phyloP scores from a whole-genome alignment of 2,113 vertebrate species.

The Mesoclemmys tuberculata region DNA sequence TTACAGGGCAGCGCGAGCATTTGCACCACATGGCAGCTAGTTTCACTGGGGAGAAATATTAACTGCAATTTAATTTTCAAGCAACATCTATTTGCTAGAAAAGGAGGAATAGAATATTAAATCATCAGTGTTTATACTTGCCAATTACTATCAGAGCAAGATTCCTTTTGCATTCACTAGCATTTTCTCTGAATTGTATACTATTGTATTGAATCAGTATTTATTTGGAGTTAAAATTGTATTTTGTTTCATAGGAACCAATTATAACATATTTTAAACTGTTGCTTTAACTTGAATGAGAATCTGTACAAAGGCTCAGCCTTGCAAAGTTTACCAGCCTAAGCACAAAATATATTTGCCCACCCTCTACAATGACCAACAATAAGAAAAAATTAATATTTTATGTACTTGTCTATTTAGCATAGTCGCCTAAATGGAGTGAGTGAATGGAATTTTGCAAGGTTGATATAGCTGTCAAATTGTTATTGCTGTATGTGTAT shows the following conservation, averaged over 20 bases:
- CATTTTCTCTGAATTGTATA: background rate
- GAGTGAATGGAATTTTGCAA: background rate
- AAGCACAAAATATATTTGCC: background rate
- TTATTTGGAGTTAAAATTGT: slow-evolving; percentile 1
- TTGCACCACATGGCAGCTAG: slow-evolving; percentile 21
- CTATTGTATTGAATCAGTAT: background rate
- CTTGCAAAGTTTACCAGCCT: background rate
- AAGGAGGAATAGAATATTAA: slow-evolving; percentile 15
- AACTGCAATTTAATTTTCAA: slow-evolving; percentile 51
- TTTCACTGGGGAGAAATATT: slow-evolving; percentile 37
- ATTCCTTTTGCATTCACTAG: slow-evolving; percentile 4
- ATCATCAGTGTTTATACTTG: background rate
- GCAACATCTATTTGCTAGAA: slow-evolving; percentile 39
- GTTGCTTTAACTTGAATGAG: background rate
- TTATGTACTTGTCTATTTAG: background rate
- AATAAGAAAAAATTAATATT: background rate
- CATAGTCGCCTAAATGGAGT: background rate
- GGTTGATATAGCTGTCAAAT: background rate
- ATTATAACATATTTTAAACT: background rate
- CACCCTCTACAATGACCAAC: background rate
- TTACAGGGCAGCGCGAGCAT: slow-evolving; percentile 30
- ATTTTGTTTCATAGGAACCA: background rate
- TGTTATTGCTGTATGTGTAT: background rate
- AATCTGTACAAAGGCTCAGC: background rate
- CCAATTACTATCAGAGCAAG: slow-evolving; percentile 25